Percentiles rank a stretch among this genome's conserved stretches.
phyloP scores from a whole-genome alignment of 2,113 vertebrate species.

The Bos taurus region DNA sequence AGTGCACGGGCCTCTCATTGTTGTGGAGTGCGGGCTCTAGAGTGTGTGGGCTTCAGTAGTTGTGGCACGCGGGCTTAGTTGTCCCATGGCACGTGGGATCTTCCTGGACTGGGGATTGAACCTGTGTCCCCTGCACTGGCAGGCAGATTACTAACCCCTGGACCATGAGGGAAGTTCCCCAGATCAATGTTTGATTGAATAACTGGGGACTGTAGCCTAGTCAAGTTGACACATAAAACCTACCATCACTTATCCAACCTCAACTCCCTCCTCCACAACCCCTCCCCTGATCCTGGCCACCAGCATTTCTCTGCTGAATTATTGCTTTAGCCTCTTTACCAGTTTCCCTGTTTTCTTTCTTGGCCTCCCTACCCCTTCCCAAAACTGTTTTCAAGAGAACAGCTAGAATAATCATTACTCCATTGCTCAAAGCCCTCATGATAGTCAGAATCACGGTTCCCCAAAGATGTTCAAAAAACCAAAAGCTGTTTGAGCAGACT shows the following conservation, averaged over 20 bases:
- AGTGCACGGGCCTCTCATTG: neutral
- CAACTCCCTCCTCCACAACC: neutral
- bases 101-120: neutral
- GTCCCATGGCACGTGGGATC: neutral
- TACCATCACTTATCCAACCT: neutral
- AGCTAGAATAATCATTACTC: neutral
- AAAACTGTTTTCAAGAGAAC: neutral
- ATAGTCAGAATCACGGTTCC: neutral
- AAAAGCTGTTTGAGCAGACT: neutral
- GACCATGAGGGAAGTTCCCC: neutral
- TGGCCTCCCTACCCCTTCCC: neutral
- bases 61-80: neutral
- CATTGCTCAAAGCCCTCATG: neutral
- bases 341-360: neutral
- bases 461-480: neutral
- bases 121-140: neutral
- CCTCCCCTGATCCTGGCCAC: neutral
- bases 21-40: accelerated
- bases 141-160: neutral
- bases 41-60: neutral
- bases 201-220: neutral
- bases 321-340: neutral
- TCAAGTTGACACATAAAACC: neutral
- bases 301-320: neutral
- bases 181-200: neutral